Base-by-base conservation (phyloP, 2,888 invertebrate species). In the Drosophila lacicola region DNA sequence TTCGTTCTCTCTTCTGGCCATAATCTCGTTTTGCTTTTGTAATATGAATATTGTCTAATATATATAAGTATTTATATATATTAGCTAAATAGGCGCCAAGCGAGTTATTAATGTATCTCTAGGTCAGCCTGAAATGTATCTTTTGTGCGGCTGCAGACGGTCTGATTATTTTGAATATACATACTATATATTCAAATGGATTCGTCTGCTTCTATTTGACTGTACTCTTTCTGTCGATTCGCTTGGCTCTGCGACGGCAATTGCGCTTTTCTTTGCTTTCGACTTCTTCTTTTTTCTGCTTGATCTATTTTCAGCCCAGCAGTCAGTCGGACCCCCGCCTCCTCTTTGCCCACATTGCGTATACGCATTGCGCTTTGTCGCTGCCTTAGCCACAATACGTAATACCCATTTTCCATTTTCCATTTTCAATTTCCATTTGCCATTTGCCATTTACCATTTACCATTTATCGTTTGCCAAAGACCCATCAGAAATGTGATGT, bases 231-330 rank as follows among this genome's bases (percentile, higher is more conserved):
- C 42, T 80, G 66, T 67, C 61, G 50, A 70, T 82, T 70, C 81
- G 63, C 45, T 57, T 58, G 77, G 49, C 46, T 58, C 54, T 67
- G 19, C 42, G 50, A 19, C 44, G 54, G 67, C 76, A 78, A 74
- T 78, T 80, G 82, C 80, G 80, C 68, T 84, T 74, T 79, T 68
- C 42, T 53, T 78, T 21, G 61, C 41, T 46, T 45, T 37, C 42
- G 49, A 14, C 60, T 36, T 67, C 55, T 62, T 46, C 42, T 21
- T 17, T 50, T 62, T 78, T 83, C 82, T 80, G 88, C 83, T 88
- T 85, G 86, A 88, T 88, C 91, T 90, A 91, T 91, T 91, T 90
- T 91, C 81, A 70, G 84, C 80, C 29, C 70, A 62, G 49, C 67
- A 61, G 44, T 66, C 46, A 64, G 70, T 55, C 29, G 29, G 29